A percentile compares a stretch with the other conserved stretches of the same genome.
Evolutionary conservation across 2,888 invertebrate genomes (phyloP).

Genomic region (Chydorus sphaericus): DNA sequence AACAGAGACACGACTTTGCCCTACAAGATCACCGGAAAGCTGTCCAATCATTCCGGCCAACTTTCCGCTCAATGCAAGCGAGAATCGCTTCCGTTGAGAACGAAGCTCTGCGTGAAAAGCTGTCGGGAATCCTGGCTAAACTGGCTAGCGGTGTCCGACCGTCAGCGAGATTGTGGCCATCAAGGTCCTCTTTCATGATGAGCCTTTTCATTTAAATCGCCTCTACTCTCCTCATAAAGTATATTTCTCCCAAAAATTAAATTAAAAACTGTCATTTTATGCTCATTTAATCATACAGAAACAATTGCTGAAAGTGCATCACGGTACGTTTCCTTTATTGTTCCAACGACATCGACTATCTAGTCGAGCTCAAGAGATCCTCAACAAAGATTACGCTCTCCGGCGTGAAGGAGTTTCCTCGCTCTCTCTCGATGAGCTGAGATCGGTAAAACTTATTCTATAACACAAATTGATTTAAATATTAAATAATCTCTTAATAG

Average conservation of each 20-base stretch:
- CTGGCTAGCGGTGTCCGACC: constrained; percentile 57
- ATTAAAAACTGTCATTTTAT: not conserved
- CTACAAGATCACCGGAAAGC: constrained; percentile 44
- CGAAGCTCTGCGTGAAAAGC: constrained; percentile 18
- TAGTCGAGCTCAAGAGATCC: constrained; percentile 52
- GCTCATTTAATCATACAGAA: constrained; percentile 41
- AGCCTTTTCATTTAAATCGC: constrained; percentile 49
- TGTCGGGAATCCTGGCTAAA: constrained; percentile 23
- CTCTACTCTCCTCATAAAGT: constrained; percentile 56
- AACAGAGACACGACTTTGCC: constrained; percentile 60
- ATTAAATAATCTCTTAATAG: constrained; percentile 25
- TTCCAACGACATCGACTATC: constrained; percentile 46
- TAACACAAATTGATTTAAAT: constrained; percentile 3
- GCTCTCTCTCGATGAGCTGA: constrained; percentile 47
- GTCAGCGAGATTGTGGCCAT: constrained; percentile 47
- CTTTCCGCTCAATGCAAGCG: constrained; percentile 53
- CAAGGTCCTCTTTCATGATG: constrained; percentile 48
- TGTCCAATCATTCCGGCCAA: constrained; percentile 47
- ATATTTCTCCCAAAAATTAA: no score
- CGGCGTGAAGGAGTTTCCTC: constrained; percentile 54
- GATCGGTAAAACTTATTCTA: constrained; percentile 31
- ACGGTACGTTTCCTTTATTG: constrained; percentile 46
- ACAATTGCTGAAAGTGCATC: constrained; percentile 51
- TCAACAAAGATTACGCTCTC: constrained; percentile 68
- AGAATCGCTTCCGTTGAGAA: constrained; percentile 40